These are phyloP conservation scores for Aegithalos caudatus DNA, from an alignment of 2,113 vertebrate species.

Conservation along the genomic window DNA sequence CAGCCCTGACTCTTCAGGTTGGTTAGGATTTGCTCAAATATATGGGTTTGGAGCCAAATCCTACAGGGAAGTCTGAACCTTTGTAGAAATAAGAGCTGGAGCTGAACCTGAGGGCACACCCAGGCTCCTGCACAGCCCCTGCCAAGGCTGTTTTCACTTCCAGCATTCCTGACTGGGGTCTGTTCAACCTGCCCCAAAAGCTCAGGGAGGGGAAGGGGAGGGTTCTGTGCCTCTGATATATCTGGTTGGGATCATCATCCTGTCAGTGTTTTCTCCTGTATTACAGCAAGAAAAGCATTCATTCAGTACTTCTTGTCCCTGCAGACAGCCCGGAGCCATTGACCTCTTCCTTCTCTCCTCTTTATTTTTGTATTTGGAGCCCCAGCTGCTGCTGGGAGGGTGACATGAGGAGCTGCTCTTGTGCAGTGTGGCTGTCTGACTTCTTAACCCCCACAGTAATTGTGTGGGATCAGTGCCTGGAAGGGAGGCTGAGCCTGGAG, in stretches of 20 bases:
- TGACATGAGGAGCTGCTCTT: not conserved
- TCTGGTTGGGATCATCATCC: not conserved
- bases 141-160: not conserved
- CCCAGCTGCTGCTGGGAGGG: not conserved
- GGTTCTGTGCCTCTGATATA: not conserved
- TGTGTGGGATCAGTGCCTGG: not conserved
- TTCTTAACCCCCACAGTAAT: not conserved
- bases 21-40: not conserved
- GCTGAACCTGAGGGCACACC: not conserved
- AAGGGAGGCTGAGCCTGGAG: not conserved
- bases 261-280: not conserved
- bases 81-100: not conserved
- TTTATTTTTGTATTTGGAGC: not conserved
- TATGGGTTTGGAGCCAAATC: no score
- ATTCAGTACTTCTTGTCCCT: not conserved
- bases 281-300: not conserved
- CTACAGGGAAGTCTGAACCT: not conserved
- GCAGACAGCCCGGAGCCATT: not conserved
- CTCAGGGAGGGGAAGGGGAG: not conserved
- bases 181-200: not conserved
- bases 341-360: not conserved
- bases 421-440: not conserved
- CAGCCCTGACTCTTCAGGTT: not conserved
- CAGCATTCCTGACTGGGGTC: not conserved
- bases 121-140: not conserved